Percentiles rank a stretch among this genome's conserved stretches.
These are phyloP conservation scores for Tachysurus vachellii DNA, from an alignment of 2,113 vertebrate species.

Conservation along the genomic window DNA sequence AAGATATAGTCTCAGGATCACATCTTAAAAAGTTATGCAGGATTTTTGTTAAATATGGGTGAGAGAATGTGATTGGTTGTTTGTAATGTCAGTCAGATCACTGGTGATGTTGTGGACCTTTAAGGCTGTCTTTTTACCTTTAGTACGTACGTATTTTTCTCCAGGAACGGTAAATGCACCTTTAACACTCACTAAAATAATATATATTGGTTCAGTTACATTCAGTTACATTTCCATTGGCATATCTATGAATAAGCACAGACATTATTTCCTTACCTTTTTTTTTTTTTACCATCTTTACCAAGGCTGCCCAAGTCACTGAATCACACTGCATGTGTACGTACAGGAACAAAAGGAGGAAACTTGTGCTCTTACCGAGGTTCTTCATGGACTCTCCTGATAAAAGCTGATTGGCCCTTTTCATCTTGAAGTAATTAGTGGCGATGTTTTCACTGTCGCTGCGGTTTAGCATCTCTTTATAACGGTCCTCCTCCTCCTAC, in stretches of 20 bases:
- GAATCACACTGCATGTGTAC: not conserved
- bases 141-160: not conserved
- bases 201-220: not conserved
- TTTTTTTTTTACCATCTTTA: not conserved
- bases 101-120: not conserved
- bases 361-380: constrained; percentile 61
- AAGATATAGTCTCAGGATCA: not conserved
- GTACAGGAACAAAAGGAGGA: not conserved
- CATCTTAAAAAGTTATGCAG: not conserved
- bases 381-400: constrained; percentile 61
- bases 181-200: not conserved
- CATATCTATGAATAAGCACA: not conserved
- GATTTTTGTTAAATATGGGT: not conserved
- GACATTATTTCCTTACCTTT: not conserved
- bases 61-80: not conserved
- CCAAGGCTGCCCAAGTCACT: not conserved
- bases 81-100: not conserved
- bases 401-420: constrained; percentile 77
- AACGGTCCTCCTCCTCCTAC: constrained; percentile 80
- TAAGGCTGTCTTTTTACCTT: not conserved
- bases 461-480: constrained; percentile 79
- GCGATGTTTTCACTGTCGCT: constrained; percentile 83
- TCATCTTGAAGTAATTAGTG: constrained; percentile 81
- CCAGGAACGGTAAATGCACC: not conserved
- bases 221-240: not conserved